Evolutionary conservation across 1,140 invertebrate genomes (phyloP), one percentile per base, ranked within the genome.

Genomic region (Aphidius ervi): DNA sequence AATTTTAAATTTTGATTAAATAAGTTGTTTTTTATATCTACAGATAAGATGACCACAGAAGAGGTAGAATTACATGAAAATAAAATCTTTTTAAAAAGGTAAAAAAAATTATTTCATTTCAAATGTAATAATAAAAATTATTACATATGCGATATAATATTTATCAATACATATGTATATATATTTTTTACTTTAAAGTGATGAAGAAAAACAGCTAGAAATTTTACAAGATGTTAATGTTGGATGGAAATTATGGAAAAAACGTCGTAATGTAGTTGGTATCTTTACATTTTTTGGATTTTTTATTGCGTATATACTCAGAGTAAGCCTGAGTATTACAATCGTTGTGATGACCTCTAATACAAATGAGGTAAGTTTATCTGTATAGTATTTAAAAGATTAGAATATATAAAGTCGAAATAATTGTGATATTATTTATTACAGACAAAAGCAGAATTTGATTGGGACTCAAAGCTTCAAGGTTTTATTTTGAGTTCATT

Each of bases 311-410:
- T 95, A 96, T 76, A 86, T 91, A n/a, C 77, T 95, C 61, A 82
- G 94, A 40, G 92, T 93, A 0, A 96, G 95, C 77, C 79, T 97
- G n/a, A 93, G 90, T 55, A 88, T 96, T 20, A 92, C 92, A 4
- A 90, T 95, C 62, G 91, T 96, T 20, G 90, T 91, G 23, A 95
- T 97, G 90, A 89, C 88, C 0, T 83, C 86, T 62, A 84, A 84
- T 42, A 73, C 83, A 42, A 81, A 83, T 9, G 77, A 83, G 0
- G 84, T 84, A 66, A 81, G 81, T 74, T 61, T 16, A 4, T 59
- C 23, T 20, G 23, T 5, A 55, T 9, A 16, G 6, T 53, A 10
- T 20, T 10, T 37, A 10, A 43, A 46, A 16, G 56, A 5, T 9
- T 23, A 23, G 16, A 46, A 20, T 47, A 54, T 45, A 20, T 10